phyloP scores from a whole-genome alignment of 2,113 vertebrate genomes.

The Brachyhypopomus gauderio region DNA sequence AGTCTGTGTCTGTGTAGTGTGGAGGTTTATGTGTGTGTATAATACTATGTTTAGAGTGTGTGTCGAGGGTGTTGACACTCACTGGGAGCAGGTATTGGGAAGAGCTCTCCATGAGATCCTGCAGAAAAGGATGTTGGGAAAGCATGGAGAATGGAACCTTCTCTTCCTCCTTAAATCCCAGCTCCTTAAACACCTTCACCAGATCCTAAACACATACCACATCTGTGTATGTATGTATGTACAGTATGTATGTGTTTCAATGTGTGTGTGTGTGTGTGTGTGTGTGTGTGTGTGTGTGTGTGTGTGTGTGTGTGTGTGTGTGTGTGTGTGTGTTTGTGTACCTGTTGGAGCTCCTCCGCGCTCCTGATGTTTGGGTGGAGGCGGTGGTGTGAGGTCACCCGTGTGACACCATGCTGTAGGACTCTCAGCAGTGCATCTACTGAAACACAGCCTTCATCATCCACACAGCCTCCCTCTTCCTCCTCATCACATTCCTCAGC shows the following conservation, averaged over 20 bases:
- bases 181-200: conserved; percentile 71
- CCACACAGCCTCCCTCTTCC: conserved; percentile 21
- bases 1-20: background rate
- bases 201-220: background rate
- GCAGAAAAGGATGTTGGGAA: conserved; percentile 79
- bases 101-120: conserved; percentile 76
- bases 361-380: background rate
- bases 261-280: background rate
- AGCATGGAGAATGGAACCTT: conserved; percentile 74
- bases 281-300: too few relatives aligned
- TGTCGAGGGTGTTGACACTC: conserved; percentile 60
- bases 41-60: background rate
- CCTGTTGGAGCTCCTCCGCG: conserved; percentile 33
- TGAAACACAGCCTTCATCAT: conserved; percentile 29
- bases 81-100: conserved; percentile 78
- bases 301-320: background rate
- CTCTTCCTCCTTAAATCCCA: conserved; percentile 71
- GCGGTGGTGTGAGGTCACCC: background rate
- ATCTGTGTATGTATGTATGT: background rate
- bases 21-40: conserved; percentile 7
- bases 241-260: background rate
- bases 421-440: conserved; percentile 45
- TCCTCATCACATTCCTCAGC: conserved; percentile 31
- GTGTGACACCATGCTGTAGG: conserved; percentile 17
- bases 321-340: conserved; percentile 25